Evolutionary conservation across 1,140 invertebrate genomes (phyloP), one percentile per base, ranked within the genome.

Genomic region (Coelopa frigida): DNA sequence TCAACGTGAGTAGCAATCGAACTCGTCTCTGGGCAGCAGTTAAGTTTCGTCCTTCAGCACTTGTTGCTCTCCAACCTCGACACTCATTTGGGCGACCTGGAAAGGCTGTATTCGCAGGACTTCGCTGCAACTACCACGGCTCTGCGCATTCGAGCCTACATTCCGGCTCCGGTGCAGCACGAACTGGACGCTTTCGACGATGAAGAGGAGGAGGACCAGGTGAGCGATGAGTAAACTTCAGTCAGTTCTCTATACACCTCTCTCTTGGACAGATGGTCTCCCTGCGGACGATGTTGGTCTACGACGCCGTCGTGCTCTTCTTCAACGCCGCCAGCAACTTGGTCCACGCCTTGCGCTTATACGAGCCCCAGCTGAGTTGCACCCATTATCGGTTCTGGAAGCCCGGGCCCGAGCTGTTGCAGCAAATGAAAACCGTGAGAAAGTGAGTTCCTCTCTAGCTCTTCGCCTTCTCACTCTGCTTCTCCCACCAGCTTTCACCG

Each of bases 241-340:
- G n/a, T n/a, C n/a, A n/a, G 6, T 8, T 40, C 12, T 20, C 20
- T 27, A 1, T 6, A 11, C 2, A 14, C 11, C 11, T 21, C 18
- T 2, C 27, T 18, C 17, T 12, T 22, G 17, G 6, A 2, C 3
- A 64, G 58, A 56, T 66, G 21, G 21, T n/a, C 4, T 47, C 56
- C 2, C n/a, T 61, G 22, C 26, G 7, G 14, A 40, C 35, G 7
- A 56, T 61, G 27, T 54, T 87, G 2, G 71, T 85, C 5, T 84
- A 84, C 50, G 85, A 87, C 60, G 78, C 83, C 0, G 77, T 85
- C 2, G 68, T 74, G 8, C 54, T 85, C 5, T 79, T 83, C 56
- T 78, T 79, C 0, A 75, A 74, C 54, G 81, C 82, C 3, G 70
- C 87, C 1, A 14, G 40, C 3, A 39, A 52, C 22, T 35, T 61